Base-by-base conservation (phyloP, 2,113 vertebrate species). In the Mesoclemmys tuberculata region DNA sequence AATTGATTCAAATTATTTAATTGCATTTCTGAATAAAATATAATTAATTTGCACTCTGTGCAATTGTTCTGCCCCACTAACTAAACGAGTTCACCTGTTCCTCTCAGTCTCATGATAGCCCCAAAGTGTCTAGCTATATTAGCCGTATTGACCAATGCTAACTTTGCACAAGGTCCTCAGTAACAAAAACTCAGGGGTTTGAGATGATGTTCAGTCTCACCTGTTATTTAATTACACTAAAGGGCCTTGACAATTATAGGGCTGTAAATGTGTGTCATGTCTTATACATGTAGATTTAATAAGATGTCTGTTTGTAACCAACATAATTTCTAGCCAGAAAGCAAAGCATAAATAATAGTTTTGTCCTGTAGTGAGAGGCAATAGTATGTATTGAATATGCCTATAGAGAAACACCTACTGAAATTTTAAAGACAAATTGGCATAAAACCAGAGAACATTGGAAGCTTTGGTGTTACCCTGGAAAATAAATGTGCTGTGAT, bases 171-270 rank as follows among this genome's bases (percentile, higher is more conserved):
- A 38, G 49, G 12, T 64, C 81, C 4, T 29, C 54, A 90, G 91
- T 93, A 90, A 5, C 21, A 91, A 48, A 52, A 74, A 86, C 81
- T 88, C 16, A 1, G 27, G 80, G 14, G 74, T 89, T 82, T 74
- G 13, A 24, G 52, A 82, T 64, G 35, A 85, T 84, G 11, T 84
- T 92, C 49, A 85, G 71, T 81, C 80, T 61, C 84, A 93, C 56
- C 29, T 90, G 22, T 89, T 93, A 68, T 90, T 93, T 90, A 90
- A 75, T 91, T 87, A 84, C 84, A 74, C 84, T 84, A 80, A 56
- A 87, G 79, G n/a, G 74, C 22, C 71, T 68, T 84, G 85, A 78
- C 71, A 84, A 56, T 91, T 87, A 90, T 78, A 90, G 35, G 80
- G 80, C 61, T 79, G 48, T 82, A 90, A 93, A 90, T 44, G 83